phyloP scores from a whole-genome alignment of 2,113 vertebrate genomes.

The Tiliqua scincoides region DNA sequence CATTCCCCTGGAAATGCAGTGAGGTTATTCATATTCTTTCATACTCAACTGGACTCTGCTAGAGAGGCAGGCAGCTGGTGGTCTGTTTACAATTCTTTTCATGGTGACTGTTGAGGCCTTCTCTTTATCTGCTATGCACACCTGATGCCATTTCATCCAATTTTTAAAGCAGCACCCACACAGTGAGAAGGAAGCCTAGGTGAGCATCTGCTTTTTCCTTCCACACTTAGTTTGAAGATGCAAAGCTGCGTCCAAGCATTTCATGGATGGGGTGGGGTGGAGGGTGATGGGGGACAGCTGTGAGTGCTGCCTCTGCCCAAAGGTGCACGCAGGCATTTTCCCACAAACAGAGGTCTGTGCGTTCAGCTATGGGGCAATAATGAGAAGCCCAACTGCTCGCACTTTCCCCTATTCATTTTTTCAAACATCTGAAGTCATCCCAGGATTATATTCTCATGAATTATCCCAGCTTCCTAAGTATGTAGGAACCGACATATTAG shows the following conservation, averaged over 20 bases:
- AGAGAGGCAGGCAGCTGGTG: slow-evolving; percentile 15
- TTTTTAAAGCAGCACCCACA: not conserved
- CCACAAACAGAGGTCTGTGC: not conserved
- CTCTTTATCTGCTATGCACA: not conserved
- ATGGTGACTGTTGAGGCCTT: not conserved
- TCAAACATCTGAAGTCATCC: not conserved
- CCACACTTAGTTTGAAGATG: not conserved
- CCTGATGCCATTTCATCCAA: not conserved
- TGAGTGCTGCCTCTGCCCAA: too few relatives aligned
- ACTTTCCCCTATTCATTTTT: not conserved
- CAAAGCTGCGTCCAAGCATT: not conserved
- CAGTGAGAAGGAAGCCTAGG: not conserved
- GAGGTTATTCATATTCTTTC: slow-evolving; percentile 1
- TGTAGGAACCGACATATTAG: not conserved
- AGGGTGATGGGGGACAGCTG: too few relatives aligned
- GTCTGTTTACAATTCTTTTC: slow-evolving; percentile 31
- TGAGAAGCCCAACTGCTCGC: not conserved
- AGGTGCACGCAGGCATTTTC: not conserved
- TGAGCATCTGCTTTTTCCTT: not conserved
- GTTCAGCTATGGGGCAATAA: not conserved
- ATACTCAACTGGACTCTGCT: slow-evolving; percentile 17
- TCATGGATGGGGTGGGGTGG: too few relatives aligned
- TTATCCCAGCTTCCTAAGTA: not conserved
- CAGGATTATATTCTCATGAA: not conserved
- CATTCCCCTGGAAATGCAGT: slow-evolving; percentile 15